Evolutionary conservation across 2,888 invertebrate species (phyloP).

Genomic region (Chesias legatella): DNA sequence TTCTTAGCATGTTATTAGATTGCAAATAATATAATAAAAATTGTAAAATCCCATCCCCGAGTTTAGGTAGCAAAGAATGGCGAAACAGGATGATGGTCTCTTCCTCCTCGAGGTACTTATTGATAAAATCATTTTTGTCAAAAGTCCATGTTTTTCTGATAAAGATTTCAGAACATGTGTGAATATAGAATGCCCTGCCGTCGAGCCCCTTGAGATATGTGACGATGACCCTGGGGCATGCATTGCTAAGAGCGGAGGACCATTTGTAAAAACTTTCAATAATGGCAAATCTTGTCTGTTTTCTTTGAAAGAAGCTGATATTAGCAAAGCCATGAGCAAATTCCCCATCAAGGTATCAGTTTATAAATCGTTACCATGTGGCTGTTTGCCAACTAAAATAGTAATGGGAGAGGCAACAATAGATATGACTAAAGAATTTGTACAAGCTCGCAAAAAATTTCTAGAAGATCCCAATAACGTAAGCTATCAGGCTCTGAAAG

Average conservation of each 20-base stretch:
- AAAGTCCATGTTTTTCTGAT: conserved; percentile 67
- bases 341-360: conserved; percentile 81
- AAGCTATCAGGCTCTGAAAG: conserved; percentile 81
- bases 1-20: conserved; percentile 17
- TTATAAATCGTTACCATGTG: conserved; percentile 81
- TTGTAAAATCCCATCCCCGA: conserved; percentile 58
- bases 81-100: conserved; percentile 77
- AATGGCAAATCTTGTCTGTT: conserved; percentile 86
- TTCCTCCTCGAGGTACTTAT: conserved; percentile 84
- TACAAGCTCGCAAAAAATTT: conserved; percentile 74
- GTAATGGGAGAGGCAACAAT: conserved; percentile 80
- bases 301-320: conserved; percentile 78
- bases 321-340: conserved; percentile 69
- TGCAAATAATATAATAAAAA: conserved; percentile 30
- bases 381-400: conserved; percentile 82
- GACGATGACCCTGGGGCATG: conserved; percentile 79
- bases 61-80: conserved; percentile 38
- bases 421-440: conserved; percentile 81
- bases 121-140: conserved; percentile 68
- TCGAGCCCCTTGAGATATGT: conserved; percentile 81
- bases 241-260: conserved; percentile 54
- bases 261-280: conserved; percentile 73
- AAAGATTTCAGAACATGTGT: conserved; percentile 81
- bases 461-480: conserved; percentile 66
- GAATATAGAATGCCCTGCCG: conserved; percentile 79